Percentiles rank a stretch among this genome's conserved stretches.
Conservation (phyloP, 2,113 vertebrate species). For the Eolophus roseicapilla region DNA sequence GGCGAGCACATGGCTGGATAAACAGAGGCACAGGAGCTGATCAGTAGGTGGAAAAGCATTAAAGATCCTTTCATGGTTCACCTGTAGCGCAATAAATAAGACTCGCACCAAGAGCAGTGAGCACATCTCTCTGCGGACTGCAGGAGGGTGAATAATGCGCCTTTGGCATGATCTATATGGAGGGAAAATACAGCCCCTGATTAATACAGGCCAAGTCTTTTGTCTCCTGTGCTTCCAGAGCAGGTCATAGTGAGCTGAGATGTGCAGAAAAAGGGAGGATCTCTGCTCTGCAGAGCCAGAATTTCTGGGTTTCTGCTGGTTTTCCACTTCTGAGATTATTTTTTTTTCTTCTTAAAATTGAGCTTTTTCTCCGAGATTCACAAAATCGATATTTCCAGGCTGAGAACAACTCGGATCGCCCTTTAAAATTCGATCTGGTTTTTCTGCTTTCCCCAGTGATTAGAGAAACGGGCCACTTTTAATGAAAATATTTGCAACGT, state of each 20-base stretch:
- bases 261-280: not conserved
- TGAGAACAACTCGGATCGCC: not conserved
- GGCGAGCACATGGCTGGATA: not conserved
- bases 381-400: not conserved
- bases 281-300: not conserved
- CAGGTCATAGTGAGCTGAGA: not conserved
- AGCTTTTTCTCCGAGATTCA: not conserved
- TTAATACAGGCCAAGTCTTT: not conserved
- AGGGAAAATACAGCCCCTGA: not conserved
- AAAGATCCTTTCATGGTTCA: not conserved
- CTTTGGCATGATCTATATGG: not conserved
- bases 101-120: not conserved
- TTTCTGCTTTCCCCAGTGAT: not conserved
- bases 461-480: not conserved
- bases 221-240: not conserved
- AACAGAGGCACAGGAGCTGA: not conserved
- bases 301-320: not conserved
- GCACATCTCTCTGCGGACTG: not conserved
- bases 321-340: not conserved
- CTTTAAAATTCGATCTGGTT: not conserved
- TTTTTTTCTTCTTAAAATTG: not conserved
- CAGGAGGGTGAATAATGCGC: not conserved
- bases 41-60: not conserved
- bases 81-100: not conserved
- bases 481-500: not conserved